A percentile compares a stretch with the other conserved stretches of the same genome.
Conservation (phyloP, 2,797 vertebrate genomes). For the Pipistrellus pipistrellus region DNA sequence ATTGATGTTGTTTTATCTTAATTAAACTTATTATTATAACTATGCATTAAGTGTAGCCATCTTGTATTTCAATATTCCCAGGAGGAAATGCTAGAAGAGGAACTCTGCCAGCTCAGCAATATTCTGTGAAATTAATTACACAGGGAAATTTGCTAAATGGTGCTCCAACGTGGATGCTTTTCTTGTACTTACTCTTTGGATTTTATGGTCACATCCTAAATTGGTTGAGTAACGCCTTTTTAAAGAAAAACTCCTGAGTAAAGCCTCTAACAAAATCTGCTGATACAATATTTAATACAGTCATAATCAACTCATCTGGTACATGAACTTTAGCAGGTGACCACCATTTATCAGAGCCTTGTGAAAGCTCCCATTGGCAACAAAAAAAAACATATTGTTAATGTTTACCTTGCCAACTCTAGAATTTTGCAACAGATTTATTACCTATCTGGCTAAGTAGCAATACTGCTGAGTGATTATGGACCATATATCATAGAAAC, state of each 20-base stretch:
- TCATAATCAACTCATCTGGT: slow-evolving; percentile 36
- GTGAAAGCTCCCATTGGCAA: background rate
- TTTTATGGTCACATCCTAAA: slow-evolving; percentile 46
- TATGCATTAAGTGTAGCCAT: background rate
- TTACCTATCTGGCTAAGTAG: slow-evolving; percentile 27
- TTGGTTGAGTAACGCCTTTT: background rate
- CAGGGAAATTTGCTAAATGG: slow-evolving; percentile 51
- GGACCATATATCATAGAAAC: background rate
- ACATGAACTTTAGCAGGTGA: slow-evolving; percentile 24
- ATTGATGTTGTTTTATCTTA: slow-evolving; percentile 71
- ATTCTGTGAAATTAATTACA: slow-evolving; percentile 55
- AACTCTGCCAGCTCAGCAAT: background rate
- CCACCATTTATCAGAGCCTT: background rate
- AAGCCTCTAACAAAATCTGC: slow-evolving; percentile 26
- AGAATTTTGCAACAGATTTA: slow-evolving; percentile 41
- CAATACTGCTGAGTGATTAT: slow-evolving; percentile 21
- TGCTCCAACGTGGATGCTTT: background rate
- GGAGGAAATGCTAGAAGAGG: background rate
- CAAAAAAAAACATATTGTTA: background rate
- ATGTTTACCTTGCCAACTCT: background rate
- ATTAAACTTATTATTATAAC: slow-evolving; percentile 65
- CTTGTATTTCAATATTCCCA: slow-evolving; percentile 35
- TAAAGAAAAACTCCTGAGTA: background rate
- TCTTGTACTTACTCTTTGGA: background rate
- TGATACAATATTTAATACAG: slow-evolving; percentile 39